Conservation (phyloP, 1,140 invertebrate species). For the Cydia fagiglandana region DNA sequence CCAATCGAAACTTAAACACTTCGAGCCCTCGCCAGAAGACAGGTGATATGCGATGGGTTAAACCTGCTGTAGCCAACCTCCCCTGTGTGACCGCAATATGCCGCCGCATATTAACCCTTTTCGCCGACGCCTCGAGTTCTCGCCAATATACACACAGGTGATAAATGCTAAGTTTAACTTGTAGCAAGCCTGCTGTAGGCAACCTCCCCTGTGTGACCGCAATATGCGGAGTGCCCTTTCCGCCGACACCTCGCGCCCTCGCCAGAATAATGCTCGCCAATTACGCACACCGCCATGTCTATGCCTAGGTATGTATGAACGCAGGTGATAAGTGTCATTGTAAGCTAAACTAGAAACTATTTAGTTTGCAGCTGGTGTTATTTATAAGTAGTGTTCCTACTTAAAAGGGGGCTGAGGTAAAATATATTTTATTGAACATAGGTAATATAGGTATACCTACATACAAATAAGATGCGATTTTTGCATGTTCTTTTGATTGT, state of each 20-base stretch:
- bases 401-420: no score
- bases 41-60: background rate
- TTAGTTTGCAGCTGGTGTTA: background rate
- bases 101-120: no score
- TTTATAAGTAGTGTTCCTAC: no score
- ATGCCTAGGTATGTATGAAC: background rate
- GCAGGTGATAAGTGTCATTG: conserved; percentile 2
- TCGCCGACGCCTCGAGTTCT: background rate
- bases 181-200: background rate
- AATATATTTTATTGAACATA: no score
- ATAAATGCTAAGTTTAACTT: background rate
- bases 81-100: conserved; percentile 6
- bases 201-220: conserved; percentile 5
- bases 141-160: background rate
- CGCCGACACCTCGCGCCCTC: conserved; percentile 14
- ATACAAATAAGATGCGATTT: no score
- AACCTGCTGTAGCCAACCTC: background rate
- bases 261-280: conserved; percentile 6
- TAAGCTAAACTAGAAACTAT: background rate
- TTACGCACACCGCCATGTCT: background rate
- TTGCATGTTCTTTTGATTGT: no score
- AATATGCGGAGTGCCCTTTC: conserved; percentile 3
- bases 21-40: background rate
- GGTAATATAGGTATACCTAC: no score
- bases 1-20: background rate